Percentiles rank a stretch among this genome's conserved stretches.
These are phyloP conservation scores for Girardinichthys multiradiatus DNA, from an alignment of 2,113 vertebrate species.

Conservation along the genomic window DNA sequence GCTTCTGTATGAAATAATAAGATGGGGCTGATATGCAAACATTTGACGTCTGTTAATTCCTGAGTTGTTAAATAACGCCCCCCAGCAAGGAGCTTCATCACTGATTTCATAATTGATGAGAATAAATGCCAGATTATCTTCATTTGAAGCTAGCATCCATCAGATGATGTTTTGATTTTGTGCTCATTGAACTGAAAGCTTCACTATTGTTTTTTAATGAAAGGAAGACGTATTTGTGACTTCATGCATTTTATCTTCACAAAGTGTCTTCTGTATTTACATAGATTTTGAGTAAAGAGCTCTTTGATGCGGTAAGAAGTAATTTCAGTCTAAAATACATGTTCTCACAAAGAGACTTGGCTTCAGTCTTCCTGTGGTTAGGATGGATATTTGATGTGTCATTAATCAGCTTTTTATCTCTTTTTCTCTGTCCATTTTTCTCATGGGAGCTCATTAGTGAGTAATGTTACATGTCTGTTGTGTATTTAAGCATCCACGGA, in stretches of 20 bases:
- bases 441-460: conserved; percentile 55
- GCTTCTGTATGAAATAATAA: conserved; percentile 39
- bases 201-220: neutral
- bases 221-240: neutral
- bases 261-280: neutral
- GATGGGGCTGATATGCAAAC: neutral
- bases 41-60: neutral
- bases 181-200: neutral
- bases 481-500: conserved; percentile 26
- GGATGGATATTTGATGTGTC: conserved; percentile 45
- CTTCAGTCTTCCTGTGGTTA: conserved; percentile 40
- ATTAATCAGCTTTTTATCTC: conserved; percentile 47
- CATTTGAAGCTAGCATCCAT: neutral
- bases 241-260: neutral
- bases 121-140: conserved; percentile 31
- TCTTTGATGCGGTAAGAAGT: conserved; percentile 18
- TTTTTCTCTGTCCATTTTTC: conserved; percentile 12
- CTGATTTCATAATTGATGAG: conserved; percentile 43
- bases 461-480: conserved; percentile 21
- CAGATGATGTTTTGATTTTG: conserved; percentile 1
- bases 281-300: conserved; percentile 17
- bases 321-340: neutral
- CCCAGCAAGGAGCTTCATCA: conserved; percentile 6
- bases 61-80: neutral
- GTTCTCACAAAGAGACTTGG: conserved; percentile 16